Percentiles rank a stretch among this genome's conserved stretches.
phyloP scores from a whole-genome alignment of 2,888 invertebrate genomes.

The Xanthorhoe spadicearia region DNA sequence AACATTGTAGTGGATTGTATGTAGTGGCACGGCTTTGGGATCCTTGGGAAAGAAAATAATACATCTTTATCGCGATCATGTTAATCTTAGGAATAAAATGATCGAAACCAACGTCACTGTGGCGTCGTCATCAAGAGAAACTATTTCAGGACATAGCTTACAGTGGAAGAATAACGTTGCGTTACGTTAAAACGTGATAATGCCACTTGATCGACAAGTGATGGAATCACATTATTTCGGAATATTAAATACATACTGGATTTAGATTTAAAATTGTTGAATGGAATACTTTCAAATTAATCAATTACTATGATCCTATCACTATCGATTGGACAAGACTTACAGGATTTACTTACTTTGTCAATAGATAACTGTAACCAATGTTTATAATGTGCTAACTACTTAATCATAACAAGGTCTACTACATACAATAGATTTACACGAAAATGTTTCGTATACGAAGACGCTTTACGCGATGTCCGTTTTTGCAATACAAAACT shows the following conservation, averaged over 20 bases:
- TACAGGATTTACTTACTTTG: conserved; percentile 24
- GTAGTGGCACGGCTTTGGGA: conserved; percentile 55
- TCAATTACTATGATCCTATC: conserved; percentile 39
- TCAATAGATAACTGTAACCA: conserved; percentile 26
- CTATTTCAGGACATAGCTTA: neutral
- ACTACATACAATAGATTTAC: neutral
- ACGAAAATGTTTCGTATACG: neutral
- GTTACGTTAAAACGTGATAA: conserved; percentile 31
- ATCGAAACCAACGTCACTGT: conserved; percentile 48
- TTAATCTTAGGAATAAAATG: conserved; percentile 37
- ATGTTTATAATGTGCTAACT: conserved; percentile 11
- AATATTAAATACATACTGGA: neutral
- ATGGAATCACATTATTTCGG: conserved; percentile 48
- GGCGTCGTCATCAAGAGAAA: conserved; percentile 54
- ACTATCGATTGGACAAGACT: conserved; percentile 48
- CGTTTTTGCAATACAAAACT: neutral
- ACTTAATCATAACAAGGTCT: conserved; percentile 14
- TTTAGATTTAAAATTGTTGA: neutral
- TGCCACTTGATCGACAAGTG: conserved; percentile 46
- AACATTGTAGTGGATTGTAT: conserved; percentile 44
- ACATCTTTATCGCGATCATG: conserved; percentile 60
- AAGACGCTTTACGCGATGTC: neutral
- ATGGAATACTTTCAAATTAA: conserved; percentile 17
- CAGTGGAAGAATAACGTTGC: neutral
- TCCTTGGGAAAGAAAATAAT: conserved; percentile 75